These are phyloP conservation scores for Scaptodrosophila lebanonensis DNA, from an alignment of 1,140 invertebrate species.

Conservation along the genomic window DNA sequence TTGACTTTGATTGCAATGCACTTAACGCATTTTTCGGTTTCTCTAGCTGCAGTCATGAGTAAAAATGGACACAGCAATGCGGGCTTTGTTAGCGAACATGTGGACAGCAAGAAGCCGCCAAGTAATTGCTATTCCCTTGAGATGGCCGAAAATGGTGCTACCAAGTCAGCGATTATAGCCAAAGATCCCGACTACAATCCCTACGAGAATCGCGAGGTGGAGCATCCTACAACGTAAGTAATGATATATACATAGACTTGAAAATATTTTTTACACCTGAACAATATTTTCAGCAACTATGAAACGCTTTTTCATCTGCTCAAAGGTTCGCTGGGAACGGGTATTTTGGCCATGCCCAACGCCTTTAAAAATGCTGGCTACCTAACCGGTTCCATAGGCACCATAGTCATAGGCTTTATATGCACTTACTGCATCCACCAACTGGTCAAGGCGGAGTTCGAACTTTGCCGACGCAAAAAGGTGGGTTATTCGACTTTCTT, in stretches of 20 bases:
- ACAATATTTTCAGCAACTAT: constrained; percentile 78
- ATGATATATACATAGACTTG: neutral
- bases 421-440: constrained; percentile 90
- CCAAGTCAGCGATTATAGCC: constrained; percentile 48
- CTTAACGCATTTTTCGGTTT: too few relatives aligned
- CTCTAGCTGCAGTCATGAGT: constrained; percentile 49
- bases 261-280: neutral
- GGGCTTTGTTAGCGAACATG: constrained; percentile 59
- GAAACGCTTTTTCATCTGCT: constrained; percentile 89
- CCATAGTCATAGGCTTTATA: constrained; percentile 84
- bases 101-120: constrained; percentile 51
- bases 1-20: too few relatives aligned
- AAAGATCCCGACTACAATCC: constrained; percentile 80
- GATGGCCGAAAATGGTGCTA: constrained; percentile 77
- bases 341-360: constrained; percentile 92
- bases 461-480: constrained; percentile 82
- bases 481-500: constrained; percentile 12
- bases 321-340: constrained; percentile 92
- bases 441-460: constrained; percentile 83
- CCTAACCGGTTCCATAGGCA: constrained; percentile 82
- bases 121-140: constrained; percentile 76
- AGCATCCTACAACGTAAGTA: constrained; percentile 85
- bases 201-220: constrained; percentile 81
- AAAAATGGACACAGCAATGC: constrained; percentile 75
- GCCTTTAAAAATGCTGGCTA: constrained; percentile 89